A percentile compares a stretch with the other conserved stretches of the same genome.
These are phyloP conservation scores for Leptobrachium leishanense DNA, from an alignment of 2,113 vertebrate genomes.

Conservation along the genomic window DNA sequence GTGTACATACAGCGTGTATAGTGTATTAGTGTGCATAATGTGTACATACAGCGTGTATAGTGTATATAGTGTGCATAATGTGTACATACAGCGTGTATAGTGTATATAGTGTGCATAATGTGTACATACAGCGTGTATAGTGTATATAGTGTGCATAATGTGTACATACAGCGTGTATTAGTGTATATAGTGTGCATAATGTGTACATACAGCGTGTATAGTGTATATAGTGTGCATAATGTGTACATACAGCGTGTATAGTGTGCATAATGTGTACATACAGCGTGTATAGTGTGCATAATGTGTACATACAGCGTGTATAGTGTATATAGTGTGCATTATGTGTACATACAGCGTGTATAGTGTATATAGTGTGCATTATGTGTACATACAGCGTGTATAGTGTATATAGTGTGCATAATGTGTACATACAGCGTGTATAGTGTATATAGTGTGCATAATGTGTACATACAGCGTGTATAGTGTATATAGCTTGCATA, in stretches of 20 bases:
- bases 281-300: background rate
- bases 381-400: background rate
- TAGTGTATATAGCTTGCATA: too few species aligned
- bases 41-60: background rate
- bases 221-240: background rate
- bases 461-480: too few species aligned
- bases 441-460: too few species aligned
- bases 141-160: background rate
- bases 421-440: too few species aligned
- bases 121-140: background rate
- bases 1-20: too few species aligned
- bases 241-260: background rate
- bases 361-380: background rate
- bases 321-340: background rate
- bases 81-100: too few species aligned
- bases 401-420: too few species aligned
- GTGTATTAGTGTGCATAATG: background rate
- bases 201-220: background rate
- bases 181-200: background rate
- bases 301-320: background rate
- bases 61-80: background rate
- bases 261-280: background rate
- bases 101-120: background rate
- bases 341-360: background rate
- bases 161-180: background rate